phyloP scores from a whole-genome alignment of 1,140 invertebrate genomes.

The Calycopis cecrops region DNA sequence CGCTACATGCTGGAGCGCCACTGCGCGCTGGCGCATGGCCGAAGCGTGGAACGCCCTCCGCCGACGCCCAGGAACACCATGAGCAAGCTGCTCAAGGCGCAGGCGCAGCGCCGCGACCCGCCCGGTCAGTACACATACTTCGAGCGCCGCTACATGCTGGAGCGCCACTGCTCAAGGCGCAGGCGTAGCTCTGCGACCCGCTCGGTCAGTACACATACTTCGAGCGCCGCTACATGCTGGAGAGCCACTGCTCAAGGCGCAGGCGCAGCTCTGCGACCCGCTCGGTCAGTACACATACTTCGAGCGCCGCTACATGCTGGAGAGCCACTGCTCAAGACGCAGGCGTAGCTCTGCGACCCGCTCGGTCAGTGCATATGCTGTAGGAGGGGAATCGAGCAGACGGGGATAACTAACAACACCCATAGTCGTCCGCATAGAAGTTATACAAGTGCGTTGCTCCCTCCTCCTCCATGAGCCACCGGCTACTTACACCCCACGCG shows the following conservation, averaged over 20 bases:
- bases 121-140: constrained; percentile 25
- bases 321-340: constrained; percentile 48
- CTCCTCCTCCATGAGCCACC: too few relatives aligned
- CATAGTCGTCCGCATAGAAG: too few relatives aligned
- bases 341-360: too few relatives aligned
- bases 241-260: constrained; percentile 70
- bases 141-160: constrained; percentile 58
- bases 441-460: too few relatives aligned
- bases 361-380: constrained; percentile 53
- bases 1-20: constrained; percentile 66
- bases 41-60: constrained; percentile 58
- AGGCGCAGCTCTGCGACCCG: constrained; percentile 35
- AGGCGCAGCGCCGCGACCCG: constrained; percentile 36
- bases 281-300: constrained; percentile 23
- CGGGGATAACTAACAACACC: too few relatives aligned
- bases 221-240: constrained; percentile 59
- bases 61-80: constrained; percentile 69
- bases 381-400: too few relatives aligned
- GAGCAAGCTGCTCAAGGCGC: constrained; percentile 69
- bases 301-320: constrained; percentile 58
- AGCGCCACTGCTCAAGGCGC: constrained; percentile 49
- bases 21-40: constrained; percentile 52
- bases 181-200: too few relatives aligned
- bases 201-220: constrained; percentile 54
- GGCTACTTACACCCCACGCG: too few relatives aligned